phyloP scores from a whole-genome alignment of 2,888 invertebrate genomes.

The Brachylomia viminalis region DNA sequence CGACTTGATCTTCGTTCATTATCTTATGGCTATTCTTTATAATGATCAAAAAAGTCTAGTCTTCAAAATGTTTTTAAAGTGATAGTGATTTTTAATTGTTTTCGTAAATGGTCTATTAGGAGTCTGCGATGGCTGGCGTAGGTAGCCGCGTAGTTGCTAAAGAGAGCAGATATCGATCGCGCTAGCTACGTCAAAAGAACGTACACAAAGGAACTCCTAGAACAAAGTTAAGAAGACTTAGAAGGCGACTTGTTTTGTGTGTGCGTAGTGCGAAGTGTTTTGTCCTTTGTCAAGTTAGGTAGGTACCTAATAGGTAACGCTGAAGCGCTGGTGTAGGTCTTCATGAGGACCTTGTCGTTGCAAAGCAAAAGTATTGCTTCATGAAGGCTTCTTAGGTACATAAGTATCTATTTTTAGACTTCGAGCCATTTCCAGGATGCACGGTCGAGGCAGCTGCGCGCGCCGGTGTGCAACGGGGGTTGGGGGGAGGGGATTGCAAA shows the following conservation, averaged over 20 bases:
- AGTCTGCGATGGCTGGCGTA: not conserved
- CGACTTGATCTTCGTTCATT: slow-evolving; percentile 1
- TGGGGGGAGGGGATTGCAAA: not conserved
- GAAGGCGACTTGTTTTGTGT: slow-evolving; percentile 5
- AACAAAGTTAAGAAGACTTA: slow-evolving; percentile 8
- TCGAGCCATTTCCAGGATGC: not conserved
- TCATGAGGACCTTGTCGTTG: not conserved
- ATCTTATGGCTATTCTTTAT: not conserved
- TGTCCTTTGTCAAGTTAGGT: not conserved
- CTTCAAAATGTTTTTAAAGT: not conserved
- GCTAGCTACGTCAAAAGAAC: not conserved
- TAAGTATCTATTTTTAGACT: slow-evolving; percentile 4
- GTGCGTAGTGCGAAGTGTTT: not conserved
- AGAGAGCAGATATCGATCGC: slow-evolving; percentile 22
- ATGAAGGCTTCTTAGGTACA: not conserved
- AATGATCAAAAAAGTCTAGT: too few species aligned
- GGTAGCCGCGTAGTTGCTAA: not conserved
- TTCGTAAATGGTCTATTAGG: not conserved
- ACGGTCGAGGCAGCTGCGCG: slow-evolving; percentile 11
- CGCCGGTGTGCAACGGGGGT: not conserved
- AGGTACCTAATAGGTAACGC: too few species aligned
- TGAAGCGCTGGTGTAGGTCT: not conserved
- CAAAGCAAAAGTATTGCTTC: not conserved
- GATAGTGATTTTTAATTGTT: not conserved
- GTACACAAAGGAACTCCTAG: slow-evolving; percentile 14